A percentile compares a stretch with the other conserved stretches of the same genome.
Evolutionary conservation across 2,113 vertebrate species (phyloP).

Genomic region (Pteruthius melanotis): DNA sequence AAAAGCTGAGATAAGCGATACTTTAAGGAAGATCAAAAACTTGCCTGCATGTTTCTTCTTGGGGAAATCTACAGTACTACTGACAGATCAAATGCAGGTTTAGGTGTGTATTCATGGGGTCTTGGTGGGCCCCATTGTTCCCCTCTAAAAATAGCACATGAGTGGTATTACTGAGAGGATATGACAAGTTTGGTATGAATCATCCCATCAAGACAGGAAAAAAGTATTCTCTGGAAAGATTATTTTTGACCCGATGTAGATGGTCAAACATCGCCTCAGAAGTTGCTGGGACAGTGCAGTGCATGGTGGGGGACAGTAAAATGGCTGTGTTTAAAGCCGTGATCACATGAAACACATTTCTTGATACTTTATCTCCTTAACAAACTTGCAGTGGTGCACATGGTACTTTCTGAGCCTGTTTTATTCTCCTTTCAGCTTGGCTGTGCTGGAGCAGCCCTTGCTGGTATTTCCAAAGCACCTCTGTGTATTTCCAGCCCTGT

Average conservation of each 20-base stretch:
- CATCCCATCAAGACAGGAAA: neutral
- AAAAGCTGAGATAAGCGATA: constrained; percentile 19
- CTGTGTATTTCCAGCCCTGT: neutral
- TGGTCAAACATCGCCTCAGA: neutral
- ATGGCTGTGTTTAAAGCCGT: neutral
- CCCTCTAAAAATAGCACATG: neutral
- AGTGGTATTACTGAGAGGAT: neutral
- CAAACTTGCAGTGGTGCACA: neutral
- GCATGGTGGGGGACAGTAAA: neutral
- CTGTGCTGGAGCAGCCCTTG: neutral
- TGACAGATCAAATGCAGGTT: constrained; percentile 2
- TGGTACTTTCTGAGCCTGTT: neutral
- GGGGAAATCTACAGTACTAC: neutral
- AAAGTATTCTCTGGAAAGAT: neutral
- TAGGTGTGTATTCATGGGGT: neutral
- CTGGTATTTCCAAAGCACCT: neutral
- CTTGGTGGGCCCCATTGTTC: neutral
- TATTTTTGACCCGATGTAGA: neutral
- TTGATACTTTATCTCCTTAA: neutral
- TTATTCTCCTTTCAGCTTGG: neutral
- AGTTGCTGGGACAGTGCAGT: neutral
- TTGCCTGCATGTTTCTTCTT: neutral
- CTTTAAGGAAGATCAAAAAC: constrained; percentile 53
- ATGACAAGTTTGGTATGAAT: neutral
- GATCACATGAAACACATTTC: neutral